Base-by-base conservation (phyloP, 2,797 vertebrate species). In the Neostethus bicornis region DNA sequence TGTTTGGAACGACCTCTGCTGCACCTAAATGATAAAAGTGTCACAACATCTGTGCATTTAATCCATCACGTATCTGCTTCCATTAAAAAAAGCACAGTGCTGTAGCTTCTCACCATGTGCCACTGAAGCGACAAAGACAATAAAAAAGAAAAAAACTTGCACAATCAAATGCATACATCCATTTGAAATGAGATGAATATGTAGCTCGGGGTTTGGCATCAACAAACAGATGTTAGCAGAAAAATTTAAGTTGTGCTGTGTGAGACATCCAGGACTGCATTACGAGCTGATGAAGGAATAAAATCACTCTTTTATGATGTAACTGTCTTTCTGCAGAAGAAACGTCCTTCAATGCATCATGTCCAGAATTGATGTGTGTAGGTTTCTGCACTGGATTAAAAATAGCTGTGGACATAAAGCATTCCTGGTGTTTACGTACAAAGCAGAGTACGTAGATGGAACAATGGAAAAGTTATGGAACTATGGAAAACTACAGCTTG, bases 51-150 rank as follows among this genome's bases (percentile, higher is more conserved):
- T 67, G 59, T 71, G 69, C 76, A 74, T 85, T 88, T 81, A 89
- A 90, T 91, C 85, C 79, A 90, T 91, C 85, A 91, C 77, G 65
- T 48, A 20, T 7, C n/a, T 12, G 16, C 35, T 17, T 31, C 74
- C 42, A 39, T 44, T 43, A 42, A 23, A 46, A 35, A 35, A n/a
- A 29, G 60, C 26, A 20, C 4, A 32, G 32, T 35, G 48, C 38
- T 8, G 63, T 20, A 54, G 49, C 34, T 73, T 52, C 77, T 85
- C 63, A 73, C 68, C 68, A 61, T 41, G 42, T 29, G 21, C 35
- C 45, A n/a, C 49, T 19, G 42, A 72, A 80, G 69, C 60, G 34
- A 70, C 74, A 57, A 56, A 70, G 67, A 70, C 67, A 70, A 44
- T 34, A 55, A 38, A 50, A 50, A 42, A 51, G 57, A 53, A 44